phyloP scores from a whole-genome alignment of 2,888 invertebrate genomes.

The Polydrusus tereticollis region DNA sequence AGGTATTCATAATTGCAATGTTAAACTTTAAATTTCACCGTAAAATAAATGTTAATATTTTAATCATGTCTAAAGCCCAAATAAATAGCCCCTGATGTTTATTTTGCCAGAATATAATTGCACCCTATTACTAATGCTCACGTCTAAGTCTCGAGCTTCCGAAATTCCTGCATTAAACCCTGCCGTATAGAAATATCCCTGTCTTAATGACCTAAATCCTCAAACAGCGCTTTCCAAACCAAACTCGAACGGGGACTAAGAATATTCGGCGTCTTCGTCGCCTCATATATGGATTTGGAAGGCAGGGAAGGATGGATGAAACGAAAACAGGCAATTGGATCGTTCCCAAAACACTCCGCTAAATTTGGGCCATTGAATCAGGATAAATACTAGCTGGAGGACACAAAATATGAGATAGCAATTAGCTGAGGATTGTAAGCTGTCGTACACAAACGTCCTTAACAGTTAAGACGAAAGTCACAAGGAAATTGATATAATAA shows the following conservation, averaged over 20 bases:
- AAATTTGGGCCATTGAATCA: slow-evolving; percentile 3
- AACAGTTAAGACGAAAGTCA: background rate
- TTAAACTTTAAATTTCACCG: too few species aligned
- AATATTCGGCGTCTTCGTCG: background rate
- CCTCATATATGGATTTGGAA: background rate
- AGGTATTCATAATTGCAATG: too few species aligned
- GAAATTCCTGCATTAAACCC: background rate
- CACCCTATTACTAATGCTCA: background rate
- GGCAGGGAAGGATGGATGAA: background rate
- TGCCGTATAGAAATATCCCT: background rate
- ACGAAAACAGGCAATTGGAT: slow-evolving; percentile 2
- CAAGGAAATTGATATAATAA: background rate
- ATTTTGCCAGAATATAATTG: background rate
- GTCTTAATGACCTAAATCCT: slow-evolving; percentile 6
- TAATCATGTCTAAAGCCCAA: too few species aligned
- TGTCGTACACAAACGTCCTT: background rate
- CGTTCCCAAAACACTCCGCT: background rate
- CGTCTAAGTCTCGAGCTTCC: background rate
- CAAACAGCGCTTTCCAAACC: background rate
- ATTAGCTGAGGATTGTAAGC: background rate
- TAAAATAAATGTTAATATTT: too few species aligned
- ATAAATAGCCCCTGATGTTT: background rate
- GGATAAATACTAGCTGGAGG: background rate
- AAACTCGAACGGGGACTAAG: background rate
- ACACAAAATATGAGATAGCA: slow-evolving; percentile 6